phyloP scores from a whole-genome alignment of 2,888 invertebrate species.

The Acronicta alni region DNA sequence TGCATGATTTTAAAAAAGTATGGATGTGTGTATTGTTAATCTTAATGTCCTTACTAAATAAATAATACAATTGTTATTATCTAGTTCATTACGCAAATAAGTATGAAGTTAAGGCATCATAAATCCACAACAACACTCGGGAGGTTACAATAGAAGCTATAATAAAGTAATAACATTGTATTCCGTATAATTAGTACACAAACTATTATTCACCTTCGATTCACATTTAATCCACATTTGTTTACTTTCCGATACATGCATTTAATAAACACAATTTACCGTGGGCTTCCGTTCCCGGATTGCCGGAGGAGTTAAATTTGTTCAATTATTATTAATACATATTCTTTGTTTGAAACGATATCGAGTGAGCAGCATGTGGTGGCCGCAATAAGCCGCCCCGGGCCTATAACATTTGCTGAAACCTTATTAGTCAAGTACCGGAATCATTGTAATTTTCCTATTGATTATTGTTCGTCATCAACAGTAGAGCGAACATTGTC shows the following conservation, averaged over 20 bases:
- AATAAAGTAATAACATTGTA: conserved; percentile 53
- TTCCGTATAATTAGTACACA: conserved; percentile 44
- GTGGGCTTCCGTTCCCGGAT: conserved; percentile 57
- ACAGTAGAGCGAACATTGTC: neutral
- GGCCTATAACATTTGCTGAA: conserved; percentile 50
- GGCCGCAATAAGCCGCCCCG: conserved; percentile 50
- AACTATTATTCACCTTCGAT: conserved; percentile 49
- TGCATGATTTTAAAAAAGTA: too few species aligned
- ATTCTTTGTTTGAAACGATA: conserved; percentile 45
- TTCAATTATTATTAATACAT: conserved; percentile 51
- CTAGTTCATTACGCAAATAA: too few species aligned
- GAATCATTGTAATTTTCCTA: conserved; percentile 23
- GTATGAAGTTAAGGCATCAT: neutral
- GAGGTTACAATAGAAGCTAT: conserved; percentile 33
- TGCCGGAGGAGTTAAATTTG: conserved; percentile 59
- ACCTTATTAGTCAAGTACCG: conserved; percentile 34
- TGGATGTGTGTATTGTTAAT: too few species aligned
- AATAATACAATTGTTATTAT: too few species aligned
- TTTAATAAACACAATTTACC: conserved; percentile 63
- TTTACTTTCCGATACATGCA: conserved; percentile 58
- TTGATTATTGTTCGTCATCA: neutral
- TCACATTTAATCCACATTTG: conserved; percentile 60
- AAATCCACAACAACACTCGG: conserved; percentile 14
- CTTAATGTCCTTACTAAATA: neutral
- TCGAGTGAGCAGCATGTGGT: conserved; percentile 58